Conservation (phyloP, 1,140 invertebrate genomes). For the Aphis gossypii region DNA sequence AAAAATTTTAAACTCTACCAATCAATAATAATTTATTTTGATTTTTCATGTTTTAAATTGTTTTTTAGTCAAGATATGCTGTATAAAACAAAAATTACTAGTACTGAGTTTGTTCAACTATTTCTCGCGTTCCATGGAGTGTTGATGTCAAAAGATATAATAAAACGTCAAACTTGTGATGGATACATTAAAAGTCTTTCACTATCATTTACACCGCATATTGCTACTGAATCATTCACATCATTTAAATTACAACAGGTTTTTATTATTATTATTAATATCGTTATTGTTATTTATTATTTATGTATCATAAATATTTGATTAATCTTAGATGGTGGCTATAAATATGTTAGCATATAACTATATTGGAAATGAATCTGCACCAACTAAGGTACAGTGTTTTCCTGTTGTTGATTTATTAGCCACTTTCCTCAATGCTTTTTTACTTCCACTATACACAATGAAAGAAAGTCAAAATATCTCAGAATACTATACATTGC, state of each 20-base stretch:
- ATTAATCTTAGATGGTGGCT: constrained; percentile 72
- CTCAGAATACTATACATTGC: constrained; percentile 75
- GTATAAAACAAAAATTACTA: constrained; percentile 68
- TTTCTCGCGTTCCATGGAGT: constrained; percentile 74
- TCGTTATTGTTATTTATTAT: background rate
- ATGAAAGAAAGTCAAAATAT: constrained; percentile 69
- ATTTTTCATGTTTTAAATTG: constrained; percentile 49
- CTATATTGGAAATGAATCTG: constrained; percentile 67
- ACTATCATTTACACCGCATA: constrained; percentile 75
- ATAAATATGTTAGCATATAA: constrained; percentile 79
- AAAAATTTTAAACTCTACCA: constrained; percentile 14
- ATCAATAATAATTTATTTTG: constrained; percentile 39
- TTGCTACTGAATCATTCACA: constrained; percentile 80
- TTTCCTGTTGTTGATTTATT: constrained; percentile 72
- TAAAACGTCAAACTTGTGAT: constrained; percentile 65
- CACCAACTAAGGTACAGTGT: constrained; percentile 65
- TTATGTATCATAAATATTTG: background rate
- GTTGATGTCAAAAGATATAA: constrained; percentile 69
- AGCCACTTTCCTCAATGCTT: constrained; percentile 73
- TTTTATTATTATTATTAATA: constrained; percentile 17
- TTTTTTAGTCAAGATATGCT: constrained; percentile 58
- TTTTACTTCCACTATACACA: constrained; percentile 76
- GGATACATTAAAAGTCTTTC: constrained; percentile 71
- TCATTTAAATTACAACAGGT: constrained; percentile 74
- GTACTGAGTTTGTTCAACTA: constrained; percentile 74